A percentile compares a stretch with the other conserved stretches of the same genome.
phyloP scores from a whole-genome alignment of 2,113 vertebrate genomes.

The Solea solea region DNA sequence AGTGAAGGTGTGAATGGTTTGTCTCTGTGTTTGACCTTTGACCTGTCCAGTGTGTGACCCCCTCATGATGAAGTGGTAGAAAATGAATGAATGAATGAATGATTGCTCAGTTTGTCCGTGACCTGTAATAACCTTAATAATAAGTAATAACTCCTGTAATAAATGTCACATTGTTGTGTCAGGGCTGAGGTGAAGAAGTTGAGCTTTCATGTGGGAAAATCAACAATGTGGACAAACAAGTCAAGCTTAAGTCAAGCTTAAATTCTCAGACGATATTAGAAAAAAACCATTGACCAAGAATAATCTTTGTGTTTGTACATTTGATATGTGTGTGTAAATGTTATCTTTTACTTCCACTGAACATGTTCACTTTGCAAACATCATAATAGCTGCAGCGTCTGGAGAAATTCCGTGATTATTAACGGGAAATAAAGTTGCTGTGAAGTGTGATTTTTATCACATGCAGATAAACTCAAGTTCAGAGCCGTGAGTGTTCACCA shows the following conservation, averaged over 20 bases:
- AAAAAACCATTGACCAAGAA: conserved; percentile 70
- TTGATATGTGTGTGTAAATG: conserved; percentile 83
- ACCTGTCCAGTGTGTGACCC: no score
- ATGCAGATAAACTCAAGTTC: conserved; percentile 5
- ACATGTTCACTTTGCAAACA: conserved; percentile 82
- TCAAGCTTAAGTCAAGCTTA: neutral
- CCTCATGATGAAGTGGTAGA: no score
- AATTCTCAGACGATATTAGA: conserved; percentile 68
- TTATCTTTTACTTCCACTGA: conserved; percentile 80
- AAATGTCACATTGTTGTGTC: conserved; percentile 4
- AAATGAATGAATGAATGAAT: neutral
- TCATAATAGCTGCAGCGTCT: conserved; percentile 82
- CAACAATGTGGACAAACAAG: conserved; percentile 37
- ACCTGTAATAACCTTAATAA: neutral
- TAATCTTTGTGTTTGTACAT: conserved; percentile 81
- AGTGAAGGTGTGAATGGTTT: no score
- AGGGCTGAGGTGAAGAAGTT: conserved; percentile 12
- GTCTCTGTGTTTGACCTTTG: no score
- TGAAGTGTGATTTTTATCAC: neutral
- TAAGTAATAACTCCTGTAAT: neutral
- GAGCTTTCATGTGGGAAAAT: conserved; percentile 50
- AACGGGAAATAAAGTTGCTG: conserved; percentile 20
- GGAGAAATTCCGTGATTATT: conserved; percentile 73
- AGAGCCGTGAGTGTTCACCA: conserved; percentile 28
- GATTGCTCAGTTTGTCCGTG: conserved; percentile 3